phyloP scores from a whole-genome alignment of 2,113 vertebrate genomes.

The Macquaria australasica region DNA sequence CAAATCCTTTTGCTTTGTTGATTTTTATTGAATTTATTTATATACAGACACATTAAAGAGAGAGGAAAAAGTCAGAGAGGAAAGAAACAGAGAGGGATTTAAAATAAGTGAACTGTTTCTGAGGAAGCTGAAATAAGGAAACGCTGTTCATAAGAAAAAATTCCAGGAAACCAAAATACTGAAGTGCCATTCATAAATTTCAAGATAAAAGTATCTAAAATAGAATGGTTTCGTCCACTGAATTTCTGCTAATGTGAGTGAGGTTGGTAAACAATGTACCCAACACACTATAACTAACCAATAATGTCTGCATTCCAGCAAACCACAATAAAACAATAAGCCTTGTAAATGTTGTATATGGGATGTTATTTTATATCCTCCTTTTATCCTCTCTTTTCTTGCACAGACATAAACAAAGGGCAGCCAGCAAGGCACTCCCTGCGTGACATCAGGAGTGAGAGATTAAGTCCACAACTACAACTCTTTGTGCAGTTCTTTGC shows the following conservation, averaged over 20 bases:
- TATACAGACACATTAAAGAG: not conserved
- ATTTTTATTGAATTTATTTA: not conserved
- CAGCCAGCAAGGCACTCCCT: conserved; percentile 10
- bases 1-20: not conserved
- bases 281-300: not conserved
- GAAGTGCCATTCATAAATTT: not conserved
- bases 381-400: not conserved
- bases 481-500: not conserved
- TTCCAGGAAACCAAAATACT: not conserved
- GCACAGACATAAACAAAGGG: not conserved
- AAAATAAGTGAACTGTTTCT: not conserved
- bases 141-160: not conserved
- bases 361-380: conserved; percentile 1
- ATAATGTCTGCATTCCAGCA: not conserved
- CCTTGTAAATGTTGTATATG: not conserved
- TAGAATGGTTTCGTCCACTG: not conserved
- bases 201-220: not conserved
- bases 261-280: not conserved
- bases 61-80: not conserved
- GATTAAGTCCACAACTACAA: not conserved
- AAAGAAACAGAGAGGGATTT: not conserved
- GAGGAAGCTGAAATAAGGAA: conserved; percentile 17
- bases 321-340: not conserved
- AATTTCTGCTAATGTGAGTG: not conserved
- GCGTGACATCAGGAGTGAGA: not conserved